Base-by-base conservation (phyloP, 2,113 vertebrate genomes). In the Mugil cephalus region DNA sequence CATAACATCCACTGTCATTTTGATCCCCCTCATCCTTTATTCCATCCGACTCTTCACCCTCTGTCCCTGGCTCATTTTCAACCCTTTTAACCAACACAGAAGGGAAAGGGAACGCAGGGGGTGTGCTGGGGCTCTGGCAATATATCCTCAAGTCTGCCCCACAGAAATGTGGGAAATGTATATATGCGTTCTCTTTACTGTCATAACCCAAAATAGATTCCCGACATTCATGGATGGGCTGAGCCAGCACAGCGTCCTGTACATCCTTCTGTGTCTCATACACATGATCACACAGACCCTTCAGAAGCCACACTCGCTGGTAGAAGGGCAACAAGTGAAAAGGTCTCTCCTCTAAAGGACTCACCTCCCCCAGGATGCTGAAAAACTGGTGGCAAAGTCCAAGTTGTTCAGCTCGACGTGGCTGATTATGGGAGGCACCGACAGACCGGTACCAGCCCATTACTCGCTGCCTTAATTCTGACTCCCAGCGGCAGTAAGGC, bases 141-240 rank as follows among this genome's bases (percentile, higher is more conserved):
- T 99, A 99, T 89, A 99, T 97, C 47, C 97, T 93, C 82, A 99
- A 90, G 85, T 99, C 98, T 18, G 98, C 97, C 39, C 98, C 98
- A 79, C 98, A 99, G 84, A 99, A 99, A 85, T 99, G 98, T 24
- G 98, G 98, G 71, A 99, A 99, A 89, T 99, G 98, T 84, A 99
- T 95, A 60, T 98, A 99, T 0, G 96, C 95, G 69, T 98, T 97
- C 74, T 98, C 97, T 74, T 94, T 91, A 69, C 94, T 94, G 86
- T 99, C 98, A 15, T 99, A 99, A 55, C 98, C 98, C 81, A 99
- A 94, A 87, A 99, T 97, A 69, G 98, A 98, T 92, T 99, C 98
- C 74, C 98, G 93, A 88, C 98, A 99, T 87, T 99, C 98, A 34
- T 99, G 98, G 64, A 99, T 99, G 79, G 98, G 98, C 75, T 99